Evolutionary conservation across 2,888 invertebrate species (phyloP), one percentile per base, ranked within the genome.

Genomic region (Lepidocyrtoides sp.): DNA sequence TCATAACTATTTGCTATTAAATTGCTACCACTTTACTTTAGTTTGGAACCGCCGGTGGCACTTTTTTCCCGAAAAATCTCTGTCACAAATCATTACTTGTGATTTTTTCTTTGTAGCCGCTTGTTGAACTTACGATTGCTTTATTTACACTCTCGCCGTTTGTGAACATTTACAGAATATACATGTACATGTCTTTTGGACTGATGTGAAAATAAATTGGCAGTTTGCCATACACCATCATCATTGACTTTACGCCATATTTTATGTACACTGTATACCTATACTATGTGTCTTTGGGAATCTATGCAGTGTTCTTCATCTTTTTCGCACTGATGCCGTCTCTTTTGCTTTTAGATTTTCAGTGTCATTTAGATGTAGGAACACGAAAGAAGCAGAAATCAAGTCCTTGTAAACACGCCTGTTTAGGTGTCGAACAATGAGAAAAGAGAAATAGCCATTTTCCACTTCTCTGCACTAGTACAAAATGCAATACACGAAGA

Each of bases 401-500:
- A 75, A 51, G 75, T 85, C 54, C 86, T 66, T 88, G 87, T 81
- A 81, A 69, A 88, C 66, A 66, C 54, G 69, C 66, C 48, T 51
- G 41, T 85, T 85, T 85, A 85, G 85, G 85, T 85, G 85, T 63
- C 44, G 36, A 85, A 85, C 54, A 85, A 75, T 51, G 77, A 77
- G 63, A 36, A 63, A 75, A 66, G 41, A 84, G 72, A 86, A 86
- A 86, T 88, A 60, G 82, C 88, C 44, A 89, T 89, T 89, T 89
- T 89, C 81, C 82, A 89, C 88, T 72, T 69, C 26, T 48, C 57
- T 54, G 88, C 81, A 44, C 86, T 86, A 77, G 77, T 72, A 89
- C 86, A 86, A 88, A n/a, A n/a, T n/a, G n/a, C n/a, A n/a, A n/a
- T 81, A 51, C 60, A 44, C 5, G 26, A 48, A 81, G 63, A 77